phyloP scores from a whole-genome alignment of 2,797 vertebrate species.

The Anolis apletophallus region DNA sequence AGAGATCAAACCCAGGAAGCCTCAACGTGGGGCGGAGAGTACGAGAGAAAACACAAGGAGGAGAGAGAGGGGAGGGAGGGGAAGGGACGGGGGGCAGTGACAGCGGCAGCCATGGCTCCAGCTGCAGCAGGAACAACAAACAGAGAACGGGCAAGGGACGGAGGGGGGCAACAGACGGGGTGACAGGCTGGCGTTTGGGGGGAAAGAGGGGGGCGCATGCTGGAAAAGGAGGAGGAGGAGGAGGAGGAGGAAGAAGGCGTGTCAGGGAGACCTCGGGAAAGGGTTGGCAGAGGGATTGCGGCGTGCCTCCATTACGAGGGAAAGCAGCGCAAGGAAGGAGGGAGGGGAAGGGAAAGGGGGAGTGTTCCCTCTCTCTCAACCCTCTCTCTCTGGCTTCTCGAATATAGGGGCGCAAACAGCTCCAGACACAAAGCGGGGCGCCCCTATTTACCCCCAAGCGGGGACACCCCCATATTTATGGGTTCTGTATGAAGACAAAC shows the following conservation, averaged over 20 bases:
- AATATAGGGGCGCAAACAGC: no score
- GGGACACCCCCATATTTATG: background rate
- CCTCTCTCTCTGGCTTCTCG: background rate
- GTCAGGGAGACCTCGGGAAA: background rate
- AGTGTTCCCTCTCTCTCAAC: background rate
- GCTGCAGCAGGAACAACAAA: background rate
- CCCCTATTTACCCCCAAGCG: no score
- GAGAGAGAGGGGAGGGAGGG: background rate
- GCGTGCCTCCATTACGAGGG: background rate
- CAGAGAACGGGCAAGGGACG: background rate
- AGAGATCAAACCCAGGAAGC: background rate
- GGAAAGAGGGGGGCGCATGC: background rate
- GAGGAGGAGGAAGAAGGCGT: background rate
- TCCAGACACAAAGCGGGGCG: background rate
- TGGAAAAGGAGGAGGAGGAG: no score
- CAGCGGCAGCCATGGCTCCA: conserved; percentile 45
- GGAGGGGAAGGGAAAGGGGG: background rate
- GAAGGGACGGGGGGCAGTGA: background rate
- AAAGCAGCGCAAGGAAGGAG: background rate
- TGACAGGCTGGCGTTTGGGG: background rate
- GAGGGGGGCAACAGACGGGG: background rate
- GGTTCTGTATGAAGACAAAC: no score
- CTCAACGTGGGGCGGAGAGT: background rate
- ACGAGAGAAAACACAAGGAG: background rate
- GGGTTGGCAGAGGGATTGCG: background rate